Base-by-base conservation (phyloP, 1,140 invertebrate genomes). In the Notospermus geniculatus region DNA sequence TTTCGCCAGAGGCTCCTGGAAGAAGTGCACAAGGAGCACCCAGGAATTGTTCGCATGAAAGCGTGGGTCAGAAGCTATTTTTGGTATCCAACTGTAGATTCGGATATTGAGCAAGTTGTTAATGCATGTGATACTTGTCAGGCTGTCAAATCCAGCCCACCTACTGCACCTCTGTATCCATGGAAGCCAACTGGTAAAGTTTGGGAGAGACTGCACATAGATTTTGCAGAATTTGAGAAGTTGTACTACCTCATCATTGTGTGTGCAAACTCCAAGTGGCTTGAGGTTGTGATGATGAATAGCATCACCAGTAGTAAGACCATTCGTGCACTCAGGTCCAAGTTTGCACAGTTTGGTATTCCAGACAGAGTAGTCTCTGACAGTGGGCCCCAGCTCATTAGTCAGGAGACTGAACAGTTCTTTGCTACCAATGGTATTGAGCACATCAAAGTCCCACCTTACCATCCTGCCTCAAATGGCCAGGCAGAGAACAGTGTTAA, bases 191-290 rank as follows among this genome's bases (percentile, higher is more conserved):
- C 39, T 13, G 39, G 11, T 43, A 43, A n/a, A 25, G 15, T 19
- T 23, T 58, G 57, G 57, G 17, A 46, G 13, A 17, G 57, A 23
- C n/a, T 58, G 13, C 57, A 58, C 27, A 17, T 58, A 11, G 57
- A 59, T 52, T 59, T 59, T 29, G 39, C 45, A 17, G 22, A 52
- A 28, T 52, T 52, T 2, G 43, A 59, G 17, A 45, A 45, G 22
- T 27, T 52, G 22, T 52, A 19, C 2, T 59, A 22, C 45, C 39
- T 54, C 22, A 25, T 59, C 5, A 45, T 59, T 25, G 25, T 25
- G 4, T 39, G 52, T 52, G 22, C 17, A 4, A 39, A 59, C 29
- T 59, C 57, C 15, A 59, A 59, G 41, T 54, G 41, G 57, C 22
- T 39, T 4, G 57, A 59, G 39, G 22, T 59, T 4, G 23, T 53